Evolutionary conservation across 2,888 invertebrate species (phyloP), one percentile per base, ranked within the genome.

Genomic region (Drosophila antonietae): DNA sequence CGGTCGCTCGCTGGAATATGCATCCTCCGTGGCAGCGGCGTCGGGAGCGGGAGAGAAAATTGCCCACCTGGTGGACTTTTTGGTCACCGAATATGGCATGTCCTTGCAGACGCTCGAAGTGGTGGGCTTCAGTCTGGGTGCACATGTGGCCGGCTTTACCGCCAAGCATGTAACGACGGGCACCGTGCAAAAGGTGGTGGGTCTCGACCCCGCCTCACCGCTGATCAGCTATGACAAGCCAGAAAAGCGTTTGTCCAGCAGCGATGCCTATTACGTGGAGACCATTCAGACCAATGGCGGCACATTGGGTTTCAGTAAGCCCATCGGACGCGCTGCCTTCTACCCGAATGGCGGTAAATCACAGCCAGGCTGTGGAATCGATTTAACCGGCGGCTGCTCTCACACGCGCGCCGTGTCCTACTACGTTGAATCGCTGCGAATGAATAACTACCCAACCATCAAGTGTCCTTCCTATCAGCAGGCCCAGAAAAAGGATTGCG

Each of bases 111-210:
- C 91, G 90, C 75, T 95, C 91, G 91, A 94, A 93, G 44, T 92
- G 2, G 94, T 94, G 37, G 95, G 95, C 1, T 95, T 95, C 76
- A 95, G 95, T 65, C 91, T 95, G 57, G 95, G 95, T 0, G 94
- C 95, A 2, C 95, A 95, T 80, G 94, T 94, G 2, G 94, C 94
- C n/a, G 95, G 95, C 1, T 93, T 93, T 57, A 93, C 94, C 2
- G 95, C 94, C 1, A 95, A 94, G 69, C 93, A 93, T 70, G 93
- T 94, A 10, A 91, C 91, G 23, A 87, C 93, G 71, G 95, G 94
- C n/a, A 92, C 93, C 18, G 93, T 94, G 47, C 94, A 94, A 73
- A 94, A 94, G 7, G 94, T 95, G 28, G 94, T 94, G 74, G 95
- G 92, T 2, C 73, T 92, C 2, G 92, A 92, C 55, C 92, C 92